Conservation (phyloP, 2,113 vertebrate genomes). For the Mellivora capensis region DNA sequence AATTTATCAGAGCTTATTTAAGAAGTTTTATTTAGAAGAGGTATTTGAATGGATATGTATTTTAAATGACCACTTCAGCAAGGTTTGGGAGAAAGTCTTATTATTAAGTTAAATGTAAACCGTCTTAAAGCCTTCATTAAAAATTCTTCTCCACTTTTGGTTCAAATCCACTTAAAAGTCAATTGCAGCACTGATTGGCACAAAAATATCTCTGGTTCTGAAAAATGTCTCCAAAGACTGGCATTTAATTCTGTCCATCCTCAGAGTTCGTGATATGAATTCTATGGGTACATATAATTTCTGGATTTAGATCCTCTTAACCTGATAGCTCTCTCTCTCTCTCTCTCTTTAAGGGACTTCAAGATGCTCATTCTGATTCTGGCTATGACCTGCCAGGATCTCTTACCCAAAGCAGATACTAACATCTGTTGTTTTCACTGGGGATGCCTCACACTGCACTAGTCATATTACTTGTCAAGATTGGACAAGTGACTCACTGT, state of each 20-base stretch:
- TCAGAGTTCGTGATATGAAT: slow-evolving; percentile 1
- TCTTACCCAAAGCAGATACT: slow-evolving; percentile 22
- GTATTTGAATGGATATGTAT: not conserved
- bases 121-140: not conserved
- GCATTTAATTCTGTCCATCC: not conserved
- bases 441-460: not conserved
- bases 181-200: not conserved
- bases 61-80: not conserved
- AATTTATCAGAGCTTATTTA: not conserved
- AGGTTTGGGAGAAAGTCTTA: not conserved
- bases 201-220: not conserved
- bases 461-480: slow-evolving; percentile 58
- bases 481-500: slow-evolving; percentile 27
- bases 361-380: slow-evolving; percentile 34
- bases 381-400: not conserved
- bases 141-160: not conserved
- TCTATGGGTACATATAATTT: not conserved
- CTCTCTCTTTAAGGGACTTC: not conserved
- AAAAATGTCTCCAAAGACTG: not conserved
- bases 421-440: slow-evolving; percentile 55
- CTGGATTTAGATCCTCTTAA: slow-evolving; percentile 3
- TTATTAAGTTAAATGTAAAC: slow-evolving; percentile 19
- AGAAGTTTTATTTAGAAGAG: not conserved
- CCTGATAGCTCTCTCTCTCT: not conserved
- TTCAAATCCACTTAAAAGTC: slow-evolving; percentile 27